These are phyloP conservation scores for Semotilus atromaculatus DNA, from an alignment of 2,797 vertebrate genomes.

Conservation along the genomic window DNA sequence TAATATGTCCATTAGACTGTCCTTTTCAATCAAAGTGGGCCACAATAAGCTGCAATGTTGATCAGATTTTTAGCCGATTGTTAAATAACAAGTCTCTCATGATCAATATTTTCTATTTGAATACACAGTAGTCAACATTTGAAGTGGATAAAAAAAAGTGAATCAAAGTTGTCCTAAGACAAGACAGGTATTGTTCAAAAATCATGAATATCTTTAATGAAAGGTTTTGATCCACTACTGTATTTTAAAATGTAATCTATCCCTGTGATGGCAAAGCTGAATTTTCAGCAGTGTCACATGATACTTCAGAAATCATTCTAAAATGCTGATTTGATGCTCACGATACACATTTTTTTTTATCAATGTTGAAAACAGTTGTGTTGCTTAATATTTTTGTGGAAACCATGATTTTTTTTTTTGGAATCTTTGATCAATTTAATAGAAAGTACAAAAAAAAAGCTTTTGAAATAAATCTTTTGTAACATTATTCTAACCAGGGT, in stretches of 20 bases:
- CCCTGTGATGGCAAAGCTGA: not conserved
- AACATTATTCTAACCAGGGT: not conserved
- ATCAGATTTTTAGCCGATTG: not conserved
- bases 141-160: no score
- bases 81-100: not conserved
- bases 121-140: not conserved
- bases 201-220: no score
- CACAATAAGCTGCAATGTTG: not conserved
- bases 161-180: no score
- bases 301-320: not conserved
- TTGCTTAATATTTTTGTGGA: not conserved
- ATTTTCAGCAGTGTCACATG: no score
- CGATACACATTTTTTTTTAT: no score
- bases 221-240: no score
- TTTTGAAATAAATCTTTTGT: not conserved
- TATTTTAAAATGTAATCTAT: not conserved
- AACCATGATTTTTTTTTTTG: not conserved
- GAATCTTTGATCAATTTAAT: not conserved
- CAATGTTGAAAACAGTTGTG: not conserved
- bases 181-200: no score
- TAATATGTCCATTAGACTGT: not conserved
- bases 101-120: not conserved
- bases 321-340: not conserved
- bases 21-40: not conserved
- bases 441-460: not conserved